Evolutionary conservation across 2,797 vertebrate species (phyloP).

Genomic region (Sparus aurata): DNA sequence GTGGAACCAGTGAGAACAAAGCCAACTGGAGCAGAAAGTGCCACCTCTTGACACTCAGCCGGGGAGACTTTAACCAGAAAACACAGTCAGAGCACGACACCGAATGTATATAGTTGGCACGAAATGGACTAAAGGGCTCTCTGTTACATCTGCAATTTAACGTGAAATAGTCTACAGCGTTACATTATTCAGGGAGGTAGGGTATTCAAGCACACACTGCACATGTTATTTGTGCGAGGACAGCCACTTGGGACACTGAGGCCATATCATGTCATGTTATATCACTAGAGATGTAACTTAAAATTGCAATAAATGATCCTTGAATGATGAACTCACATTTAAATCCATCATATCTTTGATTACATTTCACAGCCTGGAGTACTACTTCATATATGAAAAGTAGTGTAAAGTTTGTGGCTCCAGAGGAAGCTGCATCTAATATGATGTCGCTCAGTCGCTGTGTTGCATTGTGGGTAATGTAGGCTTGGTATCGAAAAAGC

Average conservation of each 20-base stretch:
- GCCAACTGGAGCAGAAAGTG: slow-evolving; percentile 81
- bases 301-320: slow-evolving; percentile 25
- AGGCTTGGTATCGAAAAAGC: too few species aligned
- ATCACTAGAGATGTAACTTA: not conserved
- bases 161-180: slow-evolving; percentile 1
- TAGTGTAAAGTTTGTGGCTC: too few species aligned
- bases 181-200: slow-evolving; percentile 48
- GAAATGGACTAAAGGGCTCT: slow-evolving; percentile 35
- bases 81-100: slow-evolving; percentile 26
- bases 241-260: not conserved
- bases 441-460: too few species aligned
- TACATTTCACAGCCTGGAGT: slow-evolving; percentile 3
- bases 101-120: slow-evolving; percentile 30
- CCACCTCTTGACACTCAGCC: slow-evolving; percentile 47
- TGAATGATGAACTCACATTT: slow-evolving; percentile 15
- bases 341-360: not conserved
- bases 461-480: too few species aligned
- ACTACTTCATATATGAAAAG: too few species aligned
- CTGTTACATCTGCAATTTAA: slow-evolving; percentile 51
- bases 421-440: too few species aligned
- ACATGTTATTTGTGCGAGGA: slow-evolving; percentile 13
- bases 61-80: slow-evolving; percentile 50
- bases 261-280: slow-evolving; percentile 20
- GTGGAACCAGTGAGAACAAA: slow-evolving; percentile 52
- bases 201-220: slow-evolving; percentile 2